Evolutionary conservation across 2,888 invertebrate genomes (phyloP).

Genomic region (Amblyjoppa proteus): DNA sequence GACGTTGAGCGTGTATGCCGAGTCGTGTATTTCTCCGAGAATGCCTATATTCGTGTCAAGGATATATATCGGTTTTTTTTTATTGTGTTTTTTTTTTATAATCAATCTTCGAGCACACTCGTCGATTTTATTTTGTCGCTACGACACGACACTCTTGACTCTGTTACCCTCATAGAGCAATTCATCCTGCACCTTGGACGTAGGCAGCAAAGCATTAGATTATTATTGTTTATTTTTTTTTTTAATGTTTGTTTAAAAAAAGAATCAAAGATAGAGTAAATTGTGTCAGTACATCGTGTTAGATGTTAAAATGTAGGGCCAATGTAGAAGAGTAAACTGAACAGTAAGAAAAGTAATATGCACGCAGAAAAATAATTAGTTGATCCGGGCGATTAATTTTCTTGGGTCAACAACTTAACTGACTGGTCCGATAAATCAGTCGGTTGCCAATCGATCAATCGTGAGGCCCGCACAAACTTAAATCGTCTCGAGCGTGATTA

Average conservation of each 20-base stretch:
- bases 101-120: neutral
- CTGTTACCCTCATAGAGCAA: constrained; percentile 11
- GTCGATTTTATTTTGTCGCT: neutral
- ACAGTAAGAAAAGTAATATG: constrained; percentile 9
- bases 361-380: neutral
- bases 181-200: constrained; percentile 35
- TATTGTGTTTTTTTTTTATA: constrained; percentile 1
- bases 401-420: no score
- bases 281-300: constrained; percentile 43
- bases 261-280: constrained; percentile 3
- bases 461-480: no score
- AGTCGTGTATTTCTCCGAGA: constrained; percentile 69
- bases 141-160: neutral
- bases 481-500: no score
- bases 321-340: constrained; percentile 17
- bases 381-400: neutral
- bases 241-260: neutral
- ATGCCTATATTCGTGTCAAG: constrained; percentile 70
- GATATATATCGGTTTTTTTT: constrained; percentile 24
- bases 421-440: no score
- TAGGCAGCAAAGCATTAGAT: constrained; percentile 59
- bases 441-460: no score
- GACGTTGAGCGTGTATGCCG: constrained; percentile 72
- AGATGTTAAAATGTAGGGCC: constrained; percentile 20
- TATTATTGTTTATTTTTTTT: constrained; percentile 3